Percentiles rank a stretch among this genome's conserved stretches.
Conservation (phyloP, 2,113 vertebrate genomes). For the Catagonus wagneri region DNA sequence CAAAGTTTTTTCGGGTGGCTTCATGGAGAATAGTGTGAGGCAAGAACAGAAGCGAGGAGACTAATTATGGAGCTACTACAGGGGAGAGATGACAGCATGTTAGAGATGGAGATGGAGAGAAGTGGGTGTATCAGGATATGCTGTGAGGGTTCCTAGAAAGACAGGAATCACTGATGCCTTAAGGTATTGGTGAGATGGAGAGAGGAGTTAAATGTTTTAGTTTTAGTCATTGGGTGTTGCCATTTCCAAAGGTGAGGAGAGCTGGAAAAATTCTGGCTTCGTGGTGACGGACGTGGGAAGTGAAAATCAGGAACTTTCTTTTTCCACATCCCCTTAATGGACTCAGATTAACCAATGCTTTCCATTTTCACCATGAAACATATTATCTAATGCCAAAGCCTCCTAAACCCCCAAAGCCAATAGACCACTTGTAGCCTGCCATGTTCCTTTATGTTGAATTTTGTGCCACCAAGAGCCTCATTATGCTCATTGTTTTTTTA, state of each 20-base stretch:
- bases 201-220: background rate
- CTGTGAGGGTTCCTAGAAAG: slow-evolving; percentile 21
- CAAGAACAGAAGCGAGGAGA: background rate
- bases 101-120: background rate
- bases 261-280: background rate
- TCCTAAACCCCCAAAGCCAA: background rate
- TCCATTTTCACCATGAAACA: background rate
- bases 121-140: background rate
- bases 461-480: background rate
- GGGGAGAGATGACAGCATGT: background rate
- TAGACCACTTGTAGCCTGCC: background rate
- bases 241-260: background rate
- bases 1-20: background rate
- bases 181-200: background rate
- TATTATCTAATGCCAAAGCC: background rate
- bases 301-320: slow-evolving; percentile 33
- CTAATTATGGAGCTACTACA: background rate
- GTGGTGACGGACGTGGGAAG: background rate
- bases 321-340: background rate
- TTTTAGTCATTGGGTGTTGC: background rate
- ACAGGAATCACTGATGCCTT: background rate
- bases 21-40: background rate
- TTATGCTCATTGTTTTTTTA: slow-evolving; percentile 24
- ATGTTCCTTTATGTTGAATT: background rate
- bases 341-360: background rate